Evolutionary conservation across 2,888 invertebrate genomes (phyloP), one percentile per base, ranked within the genome.

Genomic region (Stenotaenia linearis): DNA sequence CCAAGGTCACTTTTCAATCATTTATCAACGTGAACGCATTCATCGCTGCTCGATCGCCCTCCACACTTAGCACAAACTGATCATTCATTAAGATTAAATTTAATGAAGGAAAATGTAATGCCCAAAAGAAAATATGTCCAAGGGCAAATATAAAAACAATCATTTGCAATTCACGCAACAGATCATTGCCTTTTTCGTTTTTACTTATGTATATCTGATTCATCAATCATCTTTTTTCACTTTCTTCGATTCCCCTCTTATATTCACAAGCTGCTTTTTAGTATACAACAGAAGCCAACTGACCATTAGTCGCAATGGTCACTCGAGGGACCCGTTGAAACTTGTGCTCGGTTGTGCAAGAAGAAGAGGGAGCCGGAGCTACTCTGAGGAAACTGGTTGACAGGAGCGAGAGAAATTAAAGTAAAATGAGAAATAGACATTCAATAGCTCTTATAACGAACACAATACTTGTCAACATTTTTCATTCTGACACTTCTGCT

Each of bases 401-500:
- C 69, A 69, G 69, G 15, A 56, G 7, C 18, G 5, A 21, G 18
- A 23, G 23, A 21, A 28, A 69, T 28, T 69, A 28, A 69, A 69
- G 69, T 28, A 69, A 69, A 69, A 25, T 69, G 69, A 69, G 69
- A 10, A 69, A 69, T 69, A 28, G 69, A 25, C 28, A 69, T 69
- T 69, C 25, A 69, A 69, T 28, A 69, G 69, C 28, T 15, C 69
- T 69, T 21, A 18, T 50, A 50, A 50, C 21, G 18, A 18, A 18
- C 50, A 50, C 69, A 69, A 69, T 69, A 69, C 25, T 10, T 28
- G 69, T 69, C 69, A 69, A 69, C 69, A 69, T 69, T 69, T 69
- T 69, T 69, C 69, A 69, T 69, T 69, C 69, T 69, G 69, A 69
- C 69, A 69, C 69, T 69, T 69, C 6, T 69, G 69, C 69, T 69